Conservation (phyloP, 30 jellyfish, hydroid and myxozoan genomes). For the Mastigias papua region DNA sequence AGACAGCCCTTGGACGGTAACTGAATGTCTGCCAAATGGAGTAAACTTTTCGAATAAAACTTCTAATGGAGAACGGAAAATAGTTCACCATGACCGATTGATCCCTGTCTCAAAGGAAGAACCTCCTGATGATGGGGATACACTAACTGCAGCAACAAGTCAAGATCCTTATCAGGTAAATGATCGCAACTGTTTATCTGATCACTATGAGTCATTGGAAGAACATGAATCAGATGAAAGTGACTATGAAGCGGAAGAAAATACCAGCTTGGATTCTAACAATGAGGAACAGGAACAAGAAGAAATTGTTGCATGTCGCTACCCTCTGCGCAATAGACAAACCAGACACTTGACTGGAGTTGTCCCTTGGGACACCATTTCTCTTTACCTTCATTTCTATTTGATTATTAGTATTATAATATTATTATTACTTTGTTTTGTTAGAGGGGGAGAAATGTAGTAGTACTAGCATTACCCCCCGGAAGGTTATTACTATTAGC, state of each 20-base stretch:
- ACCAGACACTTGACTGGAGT: constrained; percentile 1
- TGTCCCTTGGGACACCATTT: constrained; percentile 21
- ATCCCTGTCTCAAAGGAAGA: not conserved
- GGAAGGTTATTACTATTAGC: not conserved
- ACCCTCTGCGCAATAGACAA: constrained; percentile 29
- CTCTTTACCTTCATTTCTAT: not conserved
- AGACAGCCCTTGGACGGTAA: constrained; percentile 41
- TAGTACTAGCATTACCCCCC: not conserved
- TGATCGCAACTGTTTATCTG: not conserved
- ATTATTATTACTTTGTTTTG: not conserved
- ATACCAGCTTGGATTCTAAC: constrained; percentile 8
- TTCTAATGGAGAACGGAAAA: constrained; percentile 5
- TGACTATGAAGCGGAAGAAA: constrained; percentile 30
- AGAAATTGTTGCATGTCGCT: not conserved
- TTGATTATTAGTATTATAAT: not conserved
- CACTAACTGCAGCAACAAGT: not conserved
- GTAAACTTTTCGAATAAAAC: constrained; percentile 21
- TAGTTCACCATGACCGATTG: constrained; percentile 42
- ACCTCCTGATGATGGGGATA: not conserved
- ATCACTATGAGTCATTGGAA: not conserved
- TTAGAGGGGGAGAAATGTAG: constrained; percentile 19
- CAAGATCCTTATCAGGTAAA: not conserved
- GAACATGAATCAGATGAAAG: not conserved
- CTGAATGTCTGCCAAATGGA: constrained; percentile 23
- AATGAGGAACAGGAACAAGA: not conserved